A percentile compares a stretch with the other conserved stretches of the same genome.
Evolutionary conservation across 2,888 invertebrate species (phyloP).

Genomic region (Agonopterix heracliana): DNA sequence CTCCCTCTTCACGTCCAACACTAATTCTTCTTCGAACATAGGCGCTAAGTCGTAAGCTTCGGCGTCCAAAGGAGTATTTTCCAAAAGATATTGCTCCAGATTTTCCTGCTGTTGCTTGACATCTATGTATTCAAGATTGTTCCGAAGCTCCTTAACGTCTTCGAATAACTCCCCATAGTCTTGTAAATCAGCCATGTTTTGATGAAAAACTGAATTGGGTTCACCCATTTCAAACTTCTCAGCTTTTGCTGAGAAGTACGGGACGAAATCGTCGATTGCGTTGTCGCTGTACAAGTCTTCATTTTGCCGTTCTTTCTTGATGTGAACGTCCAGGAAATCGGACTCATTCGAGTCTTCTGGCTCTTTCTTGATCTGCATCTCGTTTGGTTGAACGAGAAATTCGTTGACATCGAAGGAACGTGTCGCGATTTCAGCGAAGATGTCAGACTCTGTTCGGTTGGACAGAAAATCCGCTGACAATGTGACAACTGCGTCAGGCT

Average conservation of each 20-base stretch:
- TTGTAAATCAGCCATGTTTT: slow-evolving; percentile 75
- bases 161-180: slow-evolving; percentile 68
- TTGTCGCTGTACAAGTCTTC: slow-evolving; percentile 63
- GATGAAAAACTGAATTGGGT: slow-evolving; percentile 68
- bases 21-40: slow-evolving; percentile 60
- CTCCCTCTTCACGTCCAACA: slow-evolving; percentile 62
- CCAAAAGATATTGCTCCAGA: slow-evolving; percentile 58
- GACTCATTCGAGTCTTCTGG: slow-evolving; percentile 25
- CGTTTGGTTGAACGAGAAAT: slow-evolving; percentile 48
- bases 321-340: slow-evolving; percentile 33
- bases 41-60: slow-evolving; percentile 58
- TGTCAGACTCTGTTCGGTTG: slow-evolving; percentile 53
- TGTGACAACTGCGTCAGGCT: slow-evolving; percentile 57
- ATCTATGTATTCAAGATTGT: slow-evolving; percentile 58
- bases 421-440: slow-evolving; percentile 58
- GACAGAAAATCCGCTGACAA: slow-evolving; percentile 53
- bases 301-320: slow-evolving; percentile 50
- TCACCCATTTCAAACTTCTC: slow-evolving; percentile 53
- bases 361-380: slow-evolving; percentile 64
- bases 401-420: slow-evolving; percentile 68
- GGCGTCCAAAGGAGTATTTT: slow-evolving; percentile 60
- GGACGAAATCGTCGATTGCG: slow-evolving; percentile 61
- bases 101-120: slow-evolving; percentile 58
- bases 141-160: slow-evolving; percentile 53
- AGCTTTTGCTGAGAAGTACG: slow-evolving; percentile 53